A percentile compares a stretch with the other conserved stretches of the same genome.
phyloP scores from a whole-genome alignment of 2,888 invertebrate genomes.

The Thelaira solivaga region DNA sequence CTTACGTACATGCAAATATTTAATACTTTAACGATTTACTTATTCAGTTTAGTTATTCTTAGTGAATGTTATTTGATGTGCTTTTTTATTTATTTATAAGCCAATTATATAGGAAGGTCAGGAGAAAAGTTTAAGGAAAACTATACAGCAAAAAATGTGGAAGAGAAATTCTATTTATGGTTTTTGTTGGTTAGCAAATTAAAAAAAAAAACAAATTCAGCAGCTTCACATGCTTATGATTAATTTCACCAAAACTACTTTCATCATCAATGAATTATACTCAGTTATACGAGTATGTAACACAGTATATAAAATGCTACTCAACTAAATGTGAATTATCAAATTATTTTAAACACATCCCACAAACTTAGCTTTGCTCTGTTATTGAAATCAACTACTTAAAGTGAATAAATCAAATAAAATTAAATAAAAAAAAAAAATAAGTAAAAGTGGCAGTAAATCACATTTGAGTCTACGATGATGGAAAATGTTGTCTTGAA shows the following conservation, averaged over 20 bases:
- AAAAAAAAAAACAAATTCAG: too few species aligned
- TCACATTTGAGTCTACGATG: constrained; percentile 34
- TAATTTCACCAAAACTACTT: too few species aligned
- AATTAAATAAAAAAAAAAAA: constrained; percentile 5
- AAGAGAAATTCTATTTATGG: too few species aligned
- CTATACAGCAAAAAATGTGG: too few species aligned
- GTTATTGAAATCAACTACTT: neutral
- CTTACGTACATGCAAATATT: neutral
- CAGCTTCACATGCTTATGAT: too few species aligned
- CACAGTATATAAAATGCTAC: too few species aligned
- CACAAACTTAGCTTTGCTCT: neutral
- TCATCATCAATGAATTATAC: too few species aligned
- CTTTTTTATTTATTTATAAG: neutral
- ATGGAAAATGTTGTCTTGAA: constrained; percentile 11
- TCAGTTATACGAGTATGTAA: too few species aligned
- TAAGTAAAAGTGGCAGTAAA: constrained; percentile 26
- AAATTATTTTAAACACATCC: neutral
- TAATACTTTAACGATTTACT: neutral
- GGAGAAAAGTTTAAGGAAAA: too few species aligned
- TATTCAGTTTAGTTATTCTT: neutral
- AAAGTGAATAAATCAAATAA: constrained; percentile 3
- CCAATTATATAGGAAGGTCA: neutral
- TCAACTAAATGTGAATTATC: too few species aligned
- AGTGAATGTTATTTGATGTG: neutral
- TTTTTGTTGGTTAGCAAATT: too few species aligned